Evolutionary conservation across 2,113 vertebrate species (phyloP), one percentile per base, ranked within the genome.

Genomic region (Marmota flaviventris): DNA sequence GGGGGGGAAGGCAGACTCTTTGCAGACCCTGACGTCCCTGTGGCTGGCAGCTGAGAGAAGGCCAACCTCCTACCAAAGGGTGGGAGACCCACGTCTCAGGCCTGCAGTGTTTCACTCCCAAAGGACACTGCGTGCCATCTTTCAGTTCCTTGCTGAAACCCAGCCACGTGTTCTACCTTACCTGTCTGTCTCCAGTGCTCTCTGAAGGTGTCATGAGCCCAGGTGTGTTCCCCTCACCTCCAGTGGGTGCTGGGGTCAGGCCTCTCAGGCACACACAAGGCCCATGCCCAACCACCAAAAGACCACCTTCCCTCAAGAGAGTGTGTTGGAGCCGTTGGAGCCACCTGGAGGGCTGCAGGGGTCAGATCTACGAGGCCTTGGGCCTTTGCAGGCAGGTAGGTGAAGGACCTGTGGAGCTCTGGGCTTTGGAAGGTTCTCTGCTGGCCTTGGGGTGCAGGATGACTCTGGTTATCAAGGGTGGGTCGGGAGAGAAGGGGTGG

Each of bases 161-260:
- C 4, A 37, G 2, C 53, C 8, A 32, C 0, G 0, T 22, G 91
- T 7, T 4, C 20, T 16, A 58, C n/a, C 5, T 42, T 3, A 32
- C 6, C 0, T 2, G 27, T 7, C 17, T 42, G 61, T 16, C 37
- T n/a, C 29, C 1, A 0, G 1, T 8, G 63, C 11, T n/a, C 12
- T 17, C 7, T 2, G 3, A 65, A 0, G 4, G n/a, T 0, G 8
- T 6, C 0, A 0, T 0, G 18, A 58, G 42, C 42, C 45, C 61
- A 2, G 27, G 34, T 27, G 32, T 0, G 39, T 25, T 32, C 16
- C 32, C 37, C 17, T 20, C 32, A 4, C 17, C 37, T 4, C 24
- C 48, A 39, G 25, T 17, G 75, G 14, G 48, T 17, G 10, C 27
- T 4, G 24, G 56, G 39, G 10, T 51, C 2, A 70, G 37, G 32